Conservation (phyloP, 2,797 vertebrate species). For the Anisognathus igniventris region DNA sequence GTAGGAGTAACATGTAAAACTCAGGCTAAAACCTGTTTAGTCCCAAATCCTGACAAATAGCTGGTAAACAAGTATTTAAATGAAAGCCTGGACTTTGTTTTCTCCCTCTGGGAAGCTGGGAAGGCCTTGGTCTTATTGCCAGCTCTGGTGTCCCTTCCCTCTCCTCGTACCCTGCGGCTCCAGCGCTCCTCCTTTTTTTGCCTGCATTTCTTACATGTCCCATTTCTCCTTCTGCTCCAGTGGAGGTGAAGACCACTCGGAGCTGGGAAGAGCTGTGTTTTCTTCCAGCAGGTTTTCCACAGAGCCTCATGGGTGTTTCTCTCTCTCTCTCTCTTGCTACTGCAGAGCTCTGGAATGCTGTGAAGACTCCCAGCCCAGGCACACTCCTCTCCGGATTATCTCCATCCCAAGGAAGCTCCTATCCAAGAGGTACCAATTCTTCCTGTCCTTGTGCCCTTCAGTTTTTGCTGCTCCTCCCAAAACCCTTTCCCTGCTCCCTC, state of each 20-base stretch:
- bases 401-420: neutral
- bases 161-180: neutral
- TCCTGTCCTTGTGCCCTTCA: neutral
- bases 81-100: neutral
- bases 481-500: neutral
- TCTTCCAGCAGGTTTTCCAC: neutral
- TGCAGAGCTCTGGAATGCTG: slow-evolving; percentile 62
- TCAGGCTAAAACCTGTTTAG: neutral
- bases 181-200: neutral
- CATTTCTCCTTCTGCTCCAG: neutral
- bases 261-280: neutral
- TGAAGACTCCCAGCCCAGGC: slow-evolving; percentile 52
- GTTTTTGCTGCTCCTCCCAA: neutral
- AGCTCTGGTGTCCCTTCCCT: neutral
- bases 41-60: neutral
- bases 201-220: neutral
- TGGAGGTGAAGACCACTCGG: neutral
- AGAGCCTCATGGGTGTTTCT: neutral
- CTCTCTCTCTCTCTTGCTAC: neutral
- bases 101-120: neutral
- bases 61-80: neutral
- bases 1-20: neutral
- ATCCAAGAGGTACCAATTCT: slow-evolving; percentile 34
- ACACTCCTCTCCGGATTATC: neutral
- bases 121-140: neutral